Base-by-base conservation (phyloP, 2,113 vertebrate genomes). In the Glaucidium brasilianum region DNA sequence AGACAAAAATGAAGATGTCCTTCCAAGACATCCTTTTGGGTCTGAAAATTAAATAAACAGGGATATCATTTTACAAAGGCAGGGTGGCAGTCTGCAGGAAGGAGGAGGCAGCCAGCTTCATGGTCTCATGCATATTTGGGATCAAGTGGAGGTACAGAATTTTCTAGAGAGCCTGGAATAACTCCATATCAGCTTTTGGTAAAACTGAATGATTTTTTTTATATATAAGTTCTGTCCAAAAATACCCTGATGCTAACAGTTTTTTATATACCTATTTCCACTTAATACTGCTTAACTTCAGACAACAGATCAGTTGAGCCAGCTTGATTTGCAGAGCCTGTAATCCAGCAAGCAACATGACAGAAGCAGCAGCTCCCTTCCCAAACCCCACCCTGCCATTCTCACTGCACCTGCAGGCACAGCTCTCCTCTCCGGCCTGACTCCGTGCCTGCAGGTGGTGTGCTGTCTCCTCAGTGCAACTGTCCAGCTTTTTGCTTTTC, bases 81-180 rank as follows among this genome's bases (percentile, higher is more conserved):
- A 10, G 47, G 29, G 34, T 34, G 7, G 10, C 20, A 29, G 12
- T 19, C 11, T 2, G 0, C 2, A 1, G 43, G 17, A 7, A 37
- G 63, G 47, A 37, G 30, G 59, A 83, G 39, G n/a, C n/a, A 74
- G 45, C 4, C 22, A 71, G 25, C 30, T 67, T 41, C 72, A 71
- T 23, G 22, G 12, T 37, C 17, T 56, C 41, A 23, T 5, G 56
- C 8, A 47, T 2, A 0, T 66, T 34, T 69, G 34, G 43, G 34
- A 26, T 41, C 64, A 73, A 71, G 16, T 16, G 17, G 17, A 45
- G 34, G 6, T 34, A 59, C 29, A 80, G 29, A 63, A 83, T 35
- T 26, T 67, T 93, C 58, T 23, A 37, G 29, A 68, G 37, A 59
- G 30, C 15, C 25, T 67, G 35, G 12, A 73, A 59, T 25, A 63